Conservation (phyloP, 2,888 invertebrate species). For the Stratiomys singularior region DNA sequence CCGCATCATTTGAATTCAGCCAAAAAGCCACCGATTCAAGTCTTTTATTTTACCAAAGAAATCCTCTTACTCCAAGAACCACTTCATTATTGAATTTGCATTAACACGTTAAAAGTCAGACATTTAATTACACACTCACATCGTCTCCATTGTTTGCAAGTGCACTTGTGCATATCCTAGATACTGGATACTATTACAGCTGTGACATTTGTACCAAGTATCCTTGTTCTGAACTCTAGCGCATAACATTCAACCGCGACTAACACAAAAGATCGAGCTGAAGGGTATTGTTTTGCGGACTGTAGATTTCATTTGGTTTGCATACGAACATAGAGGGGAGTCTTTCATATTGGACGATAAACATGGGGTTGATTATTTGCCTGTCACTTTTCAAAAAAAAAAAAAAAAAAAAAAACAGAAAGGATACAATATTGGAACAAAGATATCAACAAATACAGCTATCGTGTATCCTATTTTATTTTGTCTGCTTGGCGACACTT, state of each 20-base stretch:
- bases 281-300: slow-evolving; percentile 21
- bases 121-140: slow-evolving; percentile 3
- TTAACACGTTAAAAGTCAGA: slow-evolving; percentile 27
- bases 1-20: no score
- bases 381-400: slow-evolving; percentile 20
- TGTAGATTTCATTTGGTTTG: neutral
- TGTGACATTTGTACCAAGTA: slow-evolving; percentile 28
- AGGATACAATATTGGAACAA: slow-evolving; percentile 25
- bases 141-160: neutral
- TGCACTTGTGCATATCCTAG: slow-evolving; percentile 19
- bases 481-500: neutral
- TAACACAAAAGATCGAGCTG: neutral
- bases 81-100: slow-evolving; percentile 3
- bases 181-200: neutral
- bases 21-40: no score
- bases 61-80: no score
- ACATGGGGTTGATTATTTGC: slow-evolving; percentile 37
- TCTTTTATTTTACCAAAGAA: no score
- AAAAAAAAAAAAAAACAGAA: no score
- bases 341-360: slow-evolving; percentile 24
- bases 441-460: slow-evolving; percentile 29
- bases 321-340: slow-evolving; percentile 1
- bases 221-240: slow-evolving; percentile 7
- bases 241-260: slow-evolving; percentile 8
- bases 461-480: neutral